phyloP scores from a whole-genome alignment of 1,140 invertebrate species.

The Lordiphosa mommai region DNA sequence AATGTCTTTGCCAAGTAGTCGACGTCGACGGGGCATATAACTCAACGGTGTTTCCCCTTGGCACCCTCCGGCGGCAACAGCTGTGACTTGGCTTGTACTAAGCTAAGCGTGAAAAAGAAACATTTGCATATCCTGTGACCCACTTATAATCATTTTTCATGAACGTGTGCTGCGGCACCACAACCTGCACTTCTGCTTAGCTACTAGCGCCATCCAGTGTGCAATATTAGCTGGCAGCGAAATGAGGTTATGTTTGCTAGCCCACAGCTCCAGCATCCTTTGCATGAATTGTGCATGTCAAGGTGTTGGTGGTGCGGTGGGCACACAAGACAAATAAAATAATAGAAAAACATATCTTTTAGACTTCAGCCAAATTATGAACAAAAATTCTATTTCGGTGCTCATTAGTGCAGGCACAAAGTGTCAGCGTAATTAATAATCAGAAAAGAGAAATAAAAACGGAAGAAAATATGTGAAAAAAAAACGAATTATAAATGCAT shows the following conservation, averaged over 20 bases:
- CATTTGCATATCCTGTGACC: constrained; percentile 78
- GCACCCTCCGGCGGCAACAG: constrained; percentile 43
- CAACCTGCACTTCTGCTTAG: constrained; percentile 8
- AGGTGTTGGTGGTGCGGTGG: constrained; percentile 11
- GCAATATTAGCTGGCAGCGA: constrained; percentile 44
- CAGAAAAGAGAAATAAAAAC: constrained; percentile 15
- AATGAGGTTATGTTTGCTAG: constrained; percentile 69
- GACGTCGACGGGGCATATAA: constrained; percentile 48
- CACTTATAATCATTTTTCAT: constrained; percentile 77
- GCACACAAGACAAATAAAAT: constrained; percentile 27
- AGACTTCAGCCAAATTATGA: constrained; percentile 51
- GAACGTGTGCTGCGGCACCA: constrained; percentile 43
- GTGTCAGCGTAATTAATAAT: constrained; percentile 69
- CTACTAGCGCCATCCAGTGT: constrained; percentile 36
- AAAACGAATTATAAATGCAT: constrained; percentile 15
- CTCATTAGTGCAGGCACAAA: constrained; percentile 60
- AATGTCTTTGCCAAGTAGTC: constrained; percentile 63
- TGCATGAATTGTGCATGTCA: constrained; percentile 58
- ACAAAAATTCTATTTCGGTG: constrained; percentile 59
- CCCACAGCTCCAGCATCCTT: constrained; percentile 41
- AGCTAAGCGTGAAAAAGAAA: constrained; percentile 74
- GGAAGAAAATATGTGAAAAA: constrained; percentile 5
- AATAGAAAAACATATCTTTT: constrained; percentile 16
- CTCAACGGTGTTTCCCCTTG: constrained; percentile 40
- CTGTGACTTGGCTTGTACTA: constrained; percentile 39